phyloP scores from a whole-genome alignment of 2,797 vertebrate genomes.

The Lepidocolaptes lacrymiger region DNA sequence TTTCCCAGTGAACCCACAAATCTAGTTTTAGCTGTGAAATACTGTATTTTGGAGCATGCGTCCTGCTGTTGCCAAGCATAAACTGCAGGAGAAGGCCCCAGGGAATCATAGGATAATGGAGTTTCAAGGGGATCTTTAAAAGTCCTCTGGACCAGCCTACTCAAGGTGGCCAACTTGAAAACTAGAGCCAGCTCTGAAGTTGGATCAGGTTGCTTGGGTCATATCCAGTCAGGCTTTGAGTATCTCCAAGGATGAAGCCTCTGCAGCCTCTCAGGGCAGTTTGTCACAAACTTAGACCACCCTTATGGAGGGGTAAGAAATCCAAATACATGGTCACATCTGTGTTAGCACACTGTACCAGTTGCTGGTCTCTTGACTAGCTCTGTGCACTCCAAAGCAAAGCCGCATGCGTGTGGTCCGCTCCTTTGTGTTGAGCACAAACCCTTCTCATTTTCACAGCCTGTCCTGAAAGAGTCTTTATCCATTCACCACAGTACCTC shows the following conservation, averaged over 20 bases:
- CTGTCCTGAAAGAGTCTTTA: neutral
- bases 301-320: neutral
- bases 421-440: neutral
- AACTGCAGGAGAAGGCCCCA: neutral
- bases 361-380: neutral
- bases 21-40: neutral
- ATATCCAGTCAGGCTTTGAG: neutral
- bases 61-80: neutral
- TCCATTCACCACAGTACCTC: neutral
- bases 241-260: neutral
- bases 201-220: neutral
- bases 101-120: neutral
- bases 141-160: neutral
- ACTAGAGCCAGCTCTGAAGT: neutral
- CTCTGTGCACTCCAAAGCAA: neutral
- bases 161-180: neutral
- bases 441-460: neutral
- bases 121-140: neutral
- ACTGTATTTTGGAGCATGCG: neutral
- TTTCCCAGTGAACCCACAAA: neutral
- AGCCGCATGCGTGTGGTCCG: fast-evolving
- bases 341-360: neutral
- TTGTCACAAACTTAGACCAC: neutral
- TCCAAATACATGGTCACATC: neutral
- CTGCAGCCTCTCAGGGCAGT: neutral